Percentiles rank a stretch among this genome's conserved stretches.
phyloP scores from a whole-genome alignment of 1,140 invertebrate species.

The Metopolophium dirhodum region DNA sequence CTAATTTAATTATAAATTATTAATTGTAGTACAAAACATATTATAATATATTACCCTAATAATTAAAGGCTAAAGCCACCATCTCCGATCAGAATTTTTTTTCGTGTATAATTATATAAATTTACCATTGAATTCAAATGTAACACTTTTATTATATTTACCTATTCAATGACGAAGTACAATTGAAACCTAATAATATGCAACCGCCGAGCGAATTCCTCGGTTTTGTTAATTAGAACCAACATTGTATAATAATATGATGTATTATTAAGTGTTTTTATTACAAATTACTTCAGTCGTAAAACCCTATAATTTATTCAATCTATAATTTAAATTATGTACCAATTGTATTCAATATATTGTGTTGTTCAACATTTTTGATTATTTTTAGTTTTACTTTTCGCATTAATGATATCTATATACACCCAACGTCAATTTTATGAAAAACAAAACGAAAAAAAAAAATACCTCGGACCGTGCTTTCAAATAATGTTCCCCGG shows the following conservation, averaged over 20 bases:
- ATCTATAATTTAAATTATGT: neutral
- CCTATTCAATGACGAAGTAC: neutral
- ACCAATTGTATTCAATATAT: too few species aligned
- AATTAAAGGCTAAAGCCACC: too few species aligned
- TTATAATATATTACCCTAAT: too few species aligned
- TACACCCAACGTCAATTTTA: neutral
- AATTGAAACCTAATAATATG: neutral
- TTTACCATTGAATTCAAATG: neutral
- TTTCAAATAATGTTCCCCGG: neutral
- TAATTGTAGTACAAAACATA: too few species aligned
- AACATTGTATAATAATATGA: neutral
- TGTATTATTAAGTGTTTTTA: neutral
- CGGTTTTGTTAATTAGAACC: neutral
- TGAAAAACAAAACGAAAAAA: neutral
- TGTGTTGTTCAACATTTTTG: neutral
- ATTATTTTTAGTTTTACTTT: neutral
- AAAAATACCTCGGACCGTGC: neutral
- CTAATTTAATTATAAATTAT: neutral
- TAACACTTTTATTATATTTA: neutral
- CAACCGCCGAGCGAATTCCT: neutral
- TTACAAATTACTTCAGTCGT: neutral
- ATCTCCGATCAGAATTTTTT: neutral
- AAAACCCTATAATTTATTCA: too few species aligned
- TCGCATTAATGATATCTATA: neutral
- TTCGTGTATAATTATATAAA: neutral